Conservation (phyloP, 2,888 invertebrate genomes). For the Spodoptera littoralis region DNA sequence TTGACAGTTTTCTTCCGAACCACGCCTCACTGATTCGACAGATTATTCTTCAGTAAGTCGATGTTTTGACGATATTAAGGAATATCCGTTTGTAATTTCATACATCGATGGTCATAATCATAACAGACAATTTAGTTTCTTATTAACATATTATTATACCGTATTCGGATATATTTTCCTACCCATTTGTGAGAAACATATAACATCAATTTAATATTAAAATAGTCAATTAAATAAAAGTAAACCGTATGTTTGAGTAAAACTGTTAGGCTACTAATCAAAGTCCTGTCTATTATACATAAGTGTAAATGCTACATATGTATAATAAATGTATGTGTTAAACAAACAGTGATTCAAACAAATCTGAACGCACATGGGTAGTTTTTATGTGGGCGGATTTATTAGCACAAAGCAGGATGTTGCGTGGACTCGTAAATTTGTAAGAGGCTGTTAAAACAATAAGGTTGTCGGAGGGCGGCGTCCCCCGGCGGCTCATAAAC, state of each 20-base stretch:
- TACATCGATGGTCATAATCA: constrained; percentile 42
- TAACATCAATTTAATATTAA: constrained; percentile 22
- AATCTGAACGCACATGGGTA: constrained; percentile 33
- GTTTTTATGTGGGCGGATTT: constrained; percentile 62
- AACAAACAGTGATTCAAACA: constrained; percentile 2
- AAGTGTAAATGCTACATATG: not conserved
- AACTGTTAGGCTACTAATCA: not conserved
- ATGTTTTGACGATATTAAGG: constrained; percentile 61
- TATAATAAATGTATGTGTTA: not conserved
- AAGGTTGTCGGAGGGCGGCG: constrained; percentile 81
- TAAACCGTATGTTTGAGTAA: constrained; percentile 6
- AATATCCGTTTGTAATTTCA: constrained; percentile 54
- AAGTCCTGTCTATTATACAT: not conserved
- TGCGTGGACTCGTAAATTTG: constrained; percentile 78
- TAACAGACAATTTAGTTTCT: constrained; percentile 39
- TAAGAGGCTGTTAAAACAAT: constrained; percentile 83
- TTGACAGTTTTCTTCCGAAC: constrained; percentile 80
- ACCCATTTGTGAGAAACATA: constrained; percentile 20
- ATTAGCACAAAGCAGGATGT: constrained; percentile 70
- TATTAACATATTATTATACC: constrained; percentile 30
- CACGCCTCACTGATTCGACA: constrained; percentile 76
- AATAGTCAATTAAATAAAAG: constrained; percentile 15
- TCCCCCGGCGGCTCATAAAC: constrained; percentile 79
- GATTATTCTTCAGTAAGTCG: constrained; percentile 61
- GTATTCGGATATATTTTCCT: constrained; percentile 29